Base-by-base conservation (phyloP, 2,888 invertebrate species). In the Apodemia hepburni region DNA sequence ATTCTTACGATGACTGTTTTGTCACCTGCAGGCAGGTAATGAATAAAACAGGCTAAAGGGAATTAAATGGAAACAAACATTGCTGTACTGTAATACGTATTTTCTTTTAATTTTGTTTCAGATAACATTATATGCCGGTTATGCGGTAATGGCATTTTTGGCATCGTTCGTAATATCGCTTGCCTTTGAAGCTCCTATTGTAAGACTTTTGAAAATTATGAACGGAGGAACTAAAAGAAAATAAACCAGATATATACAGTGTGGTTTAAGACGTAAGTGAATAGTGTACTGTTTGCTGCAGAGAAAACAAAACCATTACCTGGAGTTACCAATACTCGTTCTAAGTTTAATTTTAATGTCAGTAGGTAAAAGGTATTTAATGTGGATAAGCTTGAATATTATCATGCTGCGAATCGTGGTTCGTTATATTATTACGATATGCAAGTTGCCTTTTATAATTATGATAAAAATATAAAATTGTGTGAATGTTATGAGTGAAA, bases 131-230 rank as follows among this genome's bases (percentile, higher is more conserved):
- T 96, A 95, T 81, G 93, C 95, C 66, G 97, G 97, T 9, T 97
- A 96, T 76, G 93, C 95, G 27, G 95, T 96, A 38, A 92, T 96
- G 69, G 96, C 97, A 4, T 97, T 96, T 80, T 75, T 95, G 62
- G 83, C 93, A 45, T 96, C 97, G 0, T 96, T 97, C 78, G 92
- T 94, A 70, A 94, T 97, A 66, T 97, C 97, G 11, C 84, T 97
- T 71, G 92, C 94, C 1, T 95, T 97, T 75, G 97, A 97, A 78
- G 96, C 97, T n/a, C 97, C 97, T 0, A 93, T 95, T 59, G 95
- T 97, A 58, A 93, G 95, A 73, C 84, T 97, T 66, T 92, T 97
- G 65, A 97, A 96, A 87, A 93, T 97, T 71, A 84, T 93, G 70
- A 88, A 79, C 67, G 82, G 85, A 1, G 76, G 82, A 69, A 73